Evolutionary conservation across 2,888 invertebrate genomes (phyloP), one percentile per base, ranked within the genome.

Genomic region (Monopis laevigella): DNA sequence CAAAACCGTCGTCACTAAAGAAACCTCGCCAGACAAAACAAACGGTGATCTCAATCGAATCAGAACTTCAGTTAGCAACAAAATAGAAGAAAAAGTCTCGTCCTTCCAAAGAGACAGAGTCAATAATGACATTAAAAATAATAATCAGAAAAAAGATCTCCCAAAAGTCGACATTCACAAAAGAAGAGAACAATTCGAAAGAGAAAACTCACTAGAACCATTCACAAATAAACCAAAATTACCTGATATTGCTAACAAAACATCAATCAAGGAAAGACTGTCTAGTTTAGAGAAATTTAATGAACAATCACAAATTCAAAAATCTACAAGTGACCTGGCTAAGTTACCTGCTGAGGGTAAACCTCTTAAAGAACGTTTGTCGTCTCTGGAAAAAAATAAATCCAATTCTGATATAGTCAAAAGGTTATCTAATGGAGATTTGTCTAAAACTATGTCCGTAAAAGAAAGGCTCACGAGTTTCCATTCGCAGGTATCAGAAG

Each of bases 141-240:
- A 80, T 46, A 72, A 71, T 48, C 68, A 74, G 45, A 83, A 82
- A 51, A 84, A 84, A 54, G 83, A 86, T 55, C 71, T 88, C 45
- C 88, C 90, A n/a, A 93, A 92, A 80, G 89, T 92, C 16, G 88
- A 92, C 61, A 88, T 93, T 50, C 84, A 87, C 43, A 92, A 92
- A 70, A 82, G 92, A 51, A 87, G 92, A 53, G 92, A 92, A 65
- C 84, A 93, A 45, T 93, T 93, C 55, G 93, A 93, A 65, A 84
- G 86, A 51, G 87, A 87, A 52, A 84, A 82, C 51, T 81, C 82
- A 24, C 78, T 73, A 49, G 83, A 84, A 56, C 59, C 70, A 44
- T 75, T 71, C 53, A 62, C 60, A 39, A 82, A 69, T 48, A 75
- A 83, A 56, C 69, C 84, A 47, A 84, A 85, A 53, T 53, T 77